Evolutionary conservation across 2,888 invertebrate genomes (phyloP).

Genomic region (Sinelater perroti): DNA sequence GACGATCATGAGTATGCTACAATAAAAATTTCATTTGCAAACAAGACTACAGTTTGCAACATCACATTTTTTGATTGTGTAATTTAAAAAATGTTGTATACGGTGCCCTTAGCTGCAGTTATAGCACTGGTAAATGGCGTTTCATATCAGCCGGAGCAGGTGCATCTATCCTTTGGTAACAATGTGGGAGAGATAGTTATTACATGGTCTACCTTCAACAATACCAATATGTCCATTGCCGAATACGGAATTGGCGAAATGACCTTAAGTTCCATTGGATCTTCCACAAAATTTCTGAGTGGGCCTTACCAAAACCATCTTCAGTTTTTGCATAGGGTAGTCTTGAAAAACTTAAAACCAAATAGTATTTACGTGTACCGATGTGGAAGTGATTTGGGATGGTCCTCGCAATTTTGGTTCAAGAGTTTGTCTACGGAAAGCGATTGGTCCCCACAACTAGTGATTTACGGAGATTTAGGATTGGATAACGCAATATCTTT

Average conservation of each 20-base stretch:
- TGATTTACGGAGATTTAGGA: slow-evolving; percentile 94
- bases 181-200: slow-evolving; percentile 75
- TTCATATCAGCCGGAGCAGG: slow-evolving; percentile 72
- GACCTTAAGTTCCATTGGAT: slow-evolving; percentile 66
- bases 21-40: too few species aligned
- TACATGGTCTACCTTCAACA: slow-evolving; percentile 83
- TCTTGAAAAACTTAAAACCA: slow-evolving; percentile 68
- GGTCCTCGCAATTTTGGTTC: slow-evolving; percentile 84
- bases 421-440: slow-evolving; percentile 72
- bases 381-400: slow-evolving; percentile 80
- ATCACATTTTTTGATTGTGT: too few species aligned
- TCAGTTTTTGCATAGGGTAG: slow-evolving; percentile 83
- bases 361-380: slow-evolving; percentile 80
- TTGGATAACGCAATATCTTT: slow-evolving; percentile 90
- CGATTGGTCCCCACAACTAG: slow-evolving; percentile 82
- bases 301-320: slow-evolving; percentile 71
- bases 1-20: too few species aligned
- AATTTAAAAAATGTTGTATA: too few species aligned
- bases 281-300: slow-evolving; percentile 73
- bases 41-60: too few species aligned
- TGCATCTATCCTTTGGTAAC: slow-evolving; percentile 74
- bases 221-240: slow-evolving; percentile 74
- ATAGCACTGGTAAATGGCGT: too few species aligned
- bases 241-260: slow-evolving; percentile 76
- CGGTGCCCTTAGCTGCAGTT: too few species aligned